Percentiles rank a stretch among this genome's conserved stretches.
Evolutionary conservation across 2,113 vertebrate species (phyloP).

Genomic region (Pterocles gutturalis): DNA sequence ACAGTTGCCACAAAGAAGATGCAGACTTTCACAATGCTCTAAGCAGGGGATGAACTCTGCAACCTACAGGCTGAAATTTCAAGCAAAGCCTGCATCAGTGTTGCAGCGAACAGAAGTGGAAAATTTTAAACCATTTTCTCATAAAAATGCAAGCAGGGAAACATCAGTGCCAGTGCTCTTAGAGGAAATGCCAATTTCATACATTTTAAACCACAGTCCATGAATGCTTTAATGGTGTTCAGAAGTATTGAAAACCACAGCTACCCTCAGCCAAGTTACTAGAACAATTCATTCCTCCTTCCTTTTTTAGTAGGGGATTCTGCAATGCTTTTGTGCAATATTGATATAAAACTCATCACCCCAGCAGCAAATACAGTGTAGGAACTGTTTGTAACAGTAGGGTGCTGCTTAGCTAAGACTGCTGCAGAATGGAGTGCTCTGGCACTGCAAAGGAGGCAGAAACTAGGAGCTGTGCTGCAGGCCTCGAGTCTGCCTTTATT

Average conservation of each 20-base stretch:
- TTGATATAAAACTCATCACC: not conserved
- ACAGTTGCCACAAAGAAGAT: not conserved
- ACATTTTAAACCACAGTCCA: not conserved
- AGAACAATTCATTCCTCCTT: not conserved
- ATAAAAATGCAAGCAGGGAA: not conserved
- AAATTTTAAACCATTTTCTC: not conserved
- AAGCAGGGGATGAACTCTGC: not conserved
- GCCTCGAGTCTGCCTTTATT: not conserved
- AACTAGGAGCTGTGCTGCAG: not conserved
- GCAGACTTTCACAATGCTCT: constrained; percentile 24
- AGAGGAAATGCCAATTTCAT: not conserved
- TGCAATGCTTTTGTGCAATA: not conserved
- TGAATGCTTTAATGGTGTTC: not conserved
- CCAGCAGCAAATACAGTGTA: not conserved
- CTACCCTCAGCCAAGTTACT: not conserved
- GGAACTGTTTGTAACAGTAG: not conserved
- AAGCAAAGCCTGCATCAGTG: not conserved
- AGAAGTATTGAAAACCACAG: constrained; percentile 5
- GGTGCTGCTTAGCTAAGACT: not conserved
- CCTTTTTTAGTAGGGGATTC: not conserved
- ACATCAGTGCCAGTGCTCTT: not conserved
- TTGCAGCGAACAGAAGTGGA: not conserved
- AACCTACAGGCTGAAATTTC: not conserved
- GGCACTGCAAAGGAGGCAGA: not conserved
- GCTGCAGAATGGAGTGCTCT: not conserved